These are phyloP conservation scores for Bombyx mandarina DNA, from an alignment of 1,140 invertebrate genomes.

Conservation along the genomic window DNA sequence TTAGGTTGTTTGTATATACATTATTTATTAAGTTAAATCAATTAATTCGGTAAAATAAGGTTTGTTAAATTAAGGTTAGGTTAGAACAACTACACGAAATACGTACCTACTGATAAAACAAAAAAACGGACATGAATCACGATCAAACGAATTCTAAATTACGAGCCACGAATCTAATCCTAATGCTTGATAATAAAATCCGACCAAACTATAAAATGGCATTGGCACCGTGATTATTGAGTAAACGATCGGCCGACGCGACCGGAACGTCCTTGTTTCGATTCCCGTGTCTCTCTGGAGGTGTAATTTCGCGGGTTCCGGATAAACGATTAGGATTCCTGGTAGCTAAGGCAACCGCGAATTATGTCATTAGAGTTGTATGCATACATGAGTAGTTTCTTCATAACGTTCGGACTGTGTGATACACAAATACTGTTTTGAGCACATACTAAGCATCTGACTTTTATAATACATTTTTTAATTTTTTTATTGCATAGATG, in stretches of 20 bases:
- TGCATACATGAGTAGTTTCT: slow-evolving; percentile 42
- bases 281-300: slow-evolving; percentile 64
- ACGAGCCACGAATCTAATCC: slow-evolving; percentile 29
- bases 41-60: too few species aligned
- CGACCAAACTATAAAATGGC: slow-evolving; percentile 55
- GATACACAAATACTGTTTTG: too few species aligned
- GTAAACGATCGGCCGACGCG: slow-evolving; percentile 60
- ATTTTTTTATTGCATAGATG: too few species aligned
- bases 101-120: too few species aligned
- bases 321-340: slow-evolving; percentile 64
- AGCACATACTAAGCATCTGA: too few species aligned
- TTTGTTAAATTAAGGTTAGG: too few species aligned
- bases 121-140: too few species aligned
- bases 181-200: slow-evolving; percentile 40
- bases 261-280: slow-evolving; percentile 60
- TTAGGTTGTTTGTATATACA: too few species aligned
- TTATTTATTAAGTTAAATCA: too few species aligned
- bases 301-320: slow-evolving; percentile 62
- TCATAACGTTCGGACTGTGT: slow-evolving; percentile 8
- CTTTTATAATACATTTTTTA: too few species aligned
- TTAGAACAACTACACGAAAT: too few species aligned
- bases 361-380: slow-evolving; percentile 61
- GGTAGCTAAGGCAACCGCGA: slow-evolving; percentile 51
- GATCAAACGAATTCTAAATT: not conserved
- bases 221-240: slow-evolving; percentile 59